Conservation (phyloP, 2,888 invertebrate species). For the Steinernema hermaphroditum region DNA sequence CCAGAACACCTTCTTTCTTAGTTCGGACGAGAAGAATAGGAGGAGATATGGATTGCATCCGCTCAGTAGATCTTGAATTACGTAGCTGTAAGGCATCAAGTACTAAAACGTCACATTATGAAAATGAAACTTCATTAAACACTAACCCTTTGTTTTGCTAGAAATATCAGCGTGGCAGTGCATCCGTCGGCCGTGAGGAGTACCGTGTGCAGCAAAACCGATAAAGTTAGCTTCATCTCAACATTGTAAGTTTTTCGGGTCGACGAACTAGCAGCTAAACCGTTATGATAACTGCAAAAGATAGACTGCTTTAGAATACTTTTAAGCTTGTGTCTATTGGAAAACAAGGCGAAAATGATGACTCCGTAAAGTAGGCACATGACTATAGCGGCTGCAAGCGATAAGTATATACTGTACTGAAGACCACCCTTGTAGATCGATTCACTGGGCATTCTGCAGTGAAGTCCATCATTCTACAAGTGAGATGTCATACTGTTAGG, state of each 20-base stretch:
- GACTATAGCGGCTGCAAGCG: background rate
- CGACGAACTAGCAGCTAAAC: background rate
- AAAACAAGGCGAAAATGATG: background rate
- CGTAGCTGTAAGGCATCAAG: background rate
- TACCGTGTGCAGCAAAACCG: conserved; percentile 1
- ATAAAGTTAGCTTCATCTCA: background rate
- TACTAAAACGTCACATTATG: background rate
- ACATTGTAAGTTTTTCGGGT: background rate
- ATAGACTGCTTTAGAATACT: background rate
- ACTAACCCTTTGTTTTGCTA: background rate
- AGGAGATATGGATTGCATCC: conserved; percentile 9
- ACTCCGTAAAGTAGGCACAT: background rate
- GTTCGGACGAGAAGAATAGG: background rate
- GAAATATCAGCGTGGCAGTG: background rate
- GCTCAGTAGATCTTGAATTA: conserved; percentile 11
- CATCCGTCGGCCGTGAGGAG: background rate
- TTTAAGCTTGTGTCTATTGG: background rate
- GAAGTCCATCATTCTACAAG: background rate
- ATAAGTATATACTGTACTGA: background rate
- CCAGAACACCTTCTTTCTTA: conserved; percentile 5
- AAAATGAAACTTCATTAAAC: background rate
- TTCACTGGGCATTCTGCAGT: background rate
- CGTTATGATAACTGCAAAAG: background rate
- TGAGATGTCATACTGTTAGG: background rate
- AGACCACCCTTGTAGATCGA: background rate